Conservation (phyloP, 1,140 invertebrate species). For the Sitobion miscanthi region DNA sequence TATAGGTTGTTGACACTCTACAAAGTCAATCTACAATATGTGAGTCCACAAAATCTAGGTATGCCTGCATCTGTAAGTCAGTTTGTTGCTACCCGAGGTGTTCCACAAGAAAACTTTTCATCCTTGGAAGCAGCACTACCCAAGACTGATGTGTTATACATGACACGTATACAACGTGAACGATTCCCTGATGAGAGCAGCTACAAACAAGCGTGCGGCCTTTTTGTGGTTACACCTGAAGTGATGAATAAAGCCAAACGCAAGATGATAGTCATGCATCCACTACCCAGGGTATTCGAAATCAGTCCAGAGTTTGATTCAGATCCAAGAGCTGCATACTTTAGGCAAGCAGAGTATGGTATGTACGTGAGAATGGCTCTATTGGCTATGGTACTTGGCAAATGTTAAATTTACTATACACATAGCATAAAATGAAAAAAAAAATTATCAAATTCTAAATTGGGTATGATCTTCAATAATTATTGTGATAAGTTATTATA, state of each 20-base stretch:
- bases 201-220: constrained; percentile 86
- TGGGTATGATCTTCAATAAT: not conserved
- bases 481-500: not conserved
- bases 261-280: constrained; percentile 97
- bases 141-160: constrained; percentile 96
- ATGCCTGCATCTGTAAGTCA: constrained; percentile 89
- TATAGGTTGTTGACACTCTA: constrained; percentile 82
- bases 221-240: constrained; percentile 90
- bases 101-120: constrained; percentile 76
- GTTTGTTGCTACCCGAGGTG: constrained; percentile 78
- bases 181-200: constrained; percentile 84
- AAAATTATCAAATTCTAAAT: not conserved
- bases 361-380: constrained; percentile 99
- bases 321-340: constrained; percentile 97
- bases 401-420: constrained; percentile 38
- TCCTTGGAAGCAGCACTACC: constrained; percentile 83
- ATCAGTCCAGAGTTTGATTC: constrained; percentile 93
- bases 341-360: constrained; percentile 96
- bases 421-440: not conserved
- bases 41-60: constrained; percentile 81
- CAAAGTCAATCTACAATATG: constrained; percentile 87
- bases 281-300: constrained; percentile 92
- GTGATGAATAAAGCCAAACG: constrained; percentile 93
- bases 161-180: constrained; percentile 97
- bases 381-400: constrained; percentile 86